Percentiles rank a stretch among this genome's conserved stretches.
Conservation (phyloP, 2,113 vertebrate genomes). For the Symphodus melops region DNA sequence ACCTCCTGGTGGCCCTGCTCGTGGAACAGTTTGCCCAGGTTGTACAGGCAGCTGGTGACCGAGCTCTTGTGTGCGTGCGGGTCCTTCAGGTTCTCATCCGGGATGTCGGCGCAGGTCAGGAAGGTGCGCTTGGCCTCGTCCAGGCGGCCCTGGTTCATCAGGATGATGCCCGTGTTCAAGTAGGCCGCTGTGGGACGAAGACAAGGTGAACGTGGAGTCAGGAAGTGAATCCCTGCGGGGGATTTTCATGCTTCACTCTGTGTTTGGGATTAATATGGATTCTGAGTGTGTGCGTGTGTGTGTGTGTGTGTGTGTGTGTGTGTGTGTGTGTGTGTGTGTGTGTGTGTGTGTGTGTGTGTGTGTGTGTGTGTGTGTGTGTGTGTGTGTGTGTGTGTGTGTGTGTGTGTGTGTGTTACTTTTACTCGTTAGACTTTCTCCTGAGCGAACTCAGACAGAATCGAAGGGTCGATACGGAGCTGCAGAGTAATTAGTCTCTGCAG, state of each 20-base stretch:
- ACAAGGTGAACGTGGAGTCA: neutral
- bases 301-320: neutral
- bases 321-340: neutral
- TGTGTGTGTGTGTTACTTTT: conserved; percentile 5
- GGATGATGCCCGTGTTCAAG: conserved; percentile 98
- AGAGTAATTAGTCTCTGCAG: conserved; percentile 69
- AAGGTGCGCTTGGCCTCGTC: conserved; percentile 96
- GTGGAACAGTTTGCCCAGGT: conserved; percentile 97
- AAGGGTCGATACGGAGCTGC: conserved; percentile 59
- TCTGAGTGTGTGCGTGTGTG: neutral
- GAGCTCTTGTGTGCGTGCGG: conserved; percentile 98
- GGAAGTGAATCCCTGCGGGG: neutral
- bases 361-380: neutral
- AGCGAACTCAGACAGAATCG: conserved; percentile 7
- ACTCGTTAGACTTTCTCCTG: conserved; percentile 34
- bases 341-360: neutral
- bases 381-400: neutral
- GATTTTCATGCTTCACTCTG: neutral
- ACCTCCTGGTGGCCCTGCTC: conserved; percentile 98
- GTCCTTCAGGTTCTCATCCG: conserved; percentile 98
- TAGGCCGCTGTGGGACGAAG: conserved; percentile 88
- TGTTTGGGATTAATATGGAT: conserved; percentile 1
- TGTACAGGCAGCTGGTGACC: conserved; percentile 98
- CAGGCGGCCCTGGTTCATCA: conserved; percentile 95
- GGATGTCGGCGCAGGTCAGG: conserved; percentile 96